Evolutionary conservation across 2,113 vertebrate species (phyloP), one percentile per base, ranked within the genome.

Genomic region (Glareola pratincola): DNA sequence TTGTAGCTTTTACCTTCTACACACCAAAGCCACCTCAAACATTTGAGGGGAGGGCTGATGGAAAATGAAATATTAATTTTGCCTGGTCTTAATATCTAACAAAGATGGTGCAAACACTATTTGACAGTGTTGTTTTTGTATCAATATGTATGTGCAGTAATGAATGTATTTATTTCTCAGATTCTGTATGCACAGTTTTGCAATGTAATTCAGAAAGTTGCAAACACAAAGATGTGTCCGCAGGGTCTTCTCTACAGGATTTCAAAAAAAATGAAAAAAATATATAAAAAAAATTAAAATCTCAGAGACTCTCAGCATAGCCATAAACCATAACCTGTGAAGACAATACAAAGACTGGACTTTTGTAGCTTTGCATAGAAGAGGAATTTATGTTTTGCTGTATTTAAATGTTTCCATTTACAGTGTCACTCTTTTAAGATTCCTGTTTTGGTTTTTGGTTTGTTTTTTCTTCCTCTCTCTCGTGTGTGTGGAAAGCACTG

Each of bases 151-250:
- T 99, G 98, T 99, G 98, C 98, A 98, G 98, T 99, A 98, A 99
- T 99, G 99, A 99, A 99, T 99, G 99, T 99, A 99, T 99, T 99
- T 99, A 99, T 99, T 99, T 99, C 98, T 98, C 98, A 98, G 98
- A 98, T 98, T 98, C 98, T 98, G 98, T 98, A 98, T 97, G 98
- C 98, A 98, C 97, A 97, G 98, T 98, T 98, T 98, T 98, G 98
- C 97, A 98, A 98, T 98, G 97, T 98, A 98, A 98, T 98, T 97
- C 95, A 97, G 96, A 96, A 96, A 96, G 93, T 97, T 98, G 97
- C 96, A 97, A 97, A 97, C 80, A 94, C 92, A 96, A 96, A 97
- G 93, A 95, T 96, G 96, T 96, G 95, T 98, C 96, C 19, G 90
- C 97, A 97, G 96, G 95, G 97, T 98, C 98, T 98, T 97, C 94